Evolutionary conservation across 2,888 invertebrate genomes (phyloP).

Genomic region (Aspidapion aeneum): DNA sequence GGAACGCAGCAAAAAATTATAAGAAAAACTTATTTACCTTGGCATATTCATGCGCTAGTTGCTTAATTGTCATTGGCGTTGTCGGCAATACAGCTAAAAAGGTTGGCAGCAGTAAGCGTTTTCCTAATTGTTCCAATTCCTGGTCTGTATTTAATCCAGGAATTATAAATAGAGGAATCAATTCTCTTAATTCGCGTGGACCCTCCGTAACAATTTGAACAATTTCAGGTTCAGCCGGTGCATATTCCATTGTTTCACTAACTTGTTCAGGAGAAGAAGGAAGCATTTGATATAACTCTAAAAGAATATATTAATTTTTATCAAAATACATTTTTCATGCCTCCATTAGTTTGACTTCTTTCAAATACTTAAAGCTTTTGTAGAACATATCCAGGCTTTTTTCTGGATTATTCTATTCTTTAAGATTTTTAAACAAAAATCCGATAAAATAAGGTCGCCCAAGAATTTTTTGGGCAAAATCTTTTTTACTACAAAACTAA

Average conservation of each 20-base stretch:
- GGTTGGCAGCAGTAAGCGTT: conserved; percentile 43
- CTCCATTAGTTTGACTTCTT: too few species aligned
- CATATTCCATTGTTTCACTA: conserved; percentile 29
- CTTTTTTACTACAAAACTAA: too few species aligned
- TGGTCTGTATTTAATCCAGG: conserved; percentile 43
- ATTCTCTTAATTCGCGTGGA: conserved; percentile 41
- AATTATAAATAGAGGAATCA: conserved; percentile 45
- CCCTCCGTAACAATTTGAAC: conserved; percentile 43
- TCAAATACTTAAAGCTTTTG: too few species aligned
- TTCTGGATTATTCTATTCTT: too few species aligned
- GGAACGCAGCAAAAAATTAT: too few species aligned
- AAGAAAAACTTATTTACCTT: too few species aligned
- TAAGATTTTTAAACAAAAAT: too few species aligned
- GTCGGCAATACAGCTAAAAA: conserved; percentile 43
- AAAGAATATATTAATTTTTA: conserved; percentile 14
- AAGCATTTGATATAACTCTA: conserved; percentile 41
- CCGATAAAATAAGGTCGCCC: too few species aligned
- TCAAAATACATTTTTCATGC: background rate
- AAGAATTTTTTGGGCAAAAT: too few species aligned
- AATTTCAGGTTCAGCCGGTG: conserved; percentile 38
- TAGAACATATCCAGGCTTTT: too few species aligned
- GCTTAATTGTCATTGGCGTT: conserved; percentile 32
- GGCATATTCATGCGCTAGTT: conserved; percentile 39
- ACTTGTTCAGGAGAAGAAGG: conserved; percentile 39
- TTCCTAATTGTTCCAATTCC: conserved; percentile 36